Evolutionary conservation across 2,113 vertebrate species (phyloP), one percentile per base, ranked within the genome.

Genomic region (Takifugu flavidus): DNA sequence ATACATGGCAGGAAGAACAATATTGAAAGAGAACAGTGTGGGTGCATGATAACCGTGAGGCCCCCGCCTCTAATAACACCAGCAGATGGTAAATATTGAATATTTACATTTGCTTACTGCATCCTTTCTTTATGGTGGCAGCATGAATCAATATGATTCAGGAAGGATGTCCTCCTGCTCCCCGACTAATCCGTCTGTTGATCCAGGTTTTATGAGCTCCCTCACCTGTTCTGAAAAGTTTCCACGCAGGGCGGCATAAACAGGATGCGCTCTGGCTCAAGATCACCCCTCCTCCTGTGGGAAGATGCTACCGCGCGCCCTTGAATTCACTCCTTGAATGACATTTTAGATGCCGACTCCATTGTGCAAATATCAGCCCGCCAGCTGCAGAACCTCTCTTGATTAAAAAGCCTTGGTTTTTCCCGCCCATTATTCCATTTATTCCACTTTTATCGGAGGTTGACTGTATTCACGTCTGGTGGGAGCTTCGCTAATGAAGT

Each of bases 91-190:
- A 90, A 92, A 91, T 91, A 92, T 91, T 91, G 84, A 89, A 91
- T 91, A 90, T 91, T 90, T 92, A 88, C 89, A 91, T 87, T 90
- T 88, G 86, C 88, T 86, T 88, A 87, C 86, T 82, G 77, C 82
- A 46, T 80, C 78, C 82, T 85, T 77, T 68, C 59, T 82, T 83
- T 47, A 11, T 55, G 69, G 82, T 67, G 85, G 78, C 75, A 62
- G 81, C 84, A 80, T 76, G 84, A 90, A 88, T 90, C 88, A 83
- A 91, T 89, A 82, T 70, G 76, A 86, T 86, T 86, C 65, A 10
- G 49, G 75, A n/a, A n/a, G 68, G 72, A 70, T 7, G 65, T 82
- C 73, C 63, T 15, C 69, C 70, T 7, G 62, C 75, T 70, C 59
- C 56, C 54, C 15, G 12, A 50, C 85, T 75, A 85, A 87, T 83